Conservation (phyloP, 1,140 invertebrate species). For the Sitobion miscanthi region DNA sequence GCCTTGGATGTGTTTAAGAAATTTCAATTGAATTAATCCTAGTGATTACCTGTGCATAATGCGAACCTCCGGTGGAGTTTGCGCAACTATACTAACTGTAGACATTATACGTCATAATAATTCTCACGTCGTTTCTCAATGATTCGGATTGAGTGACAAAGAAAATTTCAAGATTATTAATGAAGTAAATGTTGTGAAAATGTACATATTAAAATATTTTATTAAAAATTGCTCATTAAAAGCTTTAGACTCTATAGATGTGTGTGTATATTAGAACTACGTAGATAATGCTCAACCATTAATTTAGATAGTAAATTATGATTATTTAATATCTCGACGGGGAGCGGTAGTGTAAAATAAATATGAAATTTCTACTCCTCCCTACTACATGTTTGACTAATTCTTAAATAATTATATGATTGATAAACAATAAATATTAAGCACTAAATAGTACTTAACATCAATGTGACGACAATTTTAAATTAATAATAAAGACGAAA, state of each 20-base stretch:
- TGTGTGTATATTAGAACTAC: background rate
- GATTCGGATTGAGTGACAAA: background rate
- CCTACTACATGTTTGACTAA: background rate
- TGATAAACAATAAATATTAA: background rate
- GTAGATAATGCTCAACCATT: background rate
- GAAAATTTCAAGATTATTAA: background rate
- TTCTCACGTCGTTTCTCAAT: background rate
- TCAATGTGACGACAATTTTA: background rate
- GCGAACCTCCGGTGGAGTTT: constrained; percentile 16
- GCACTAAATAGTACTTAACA: background rate
- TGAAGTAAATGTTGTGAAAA: background rate
- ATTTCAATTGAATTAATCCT: constrained; percentile 19
- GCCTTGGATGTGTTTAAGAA: constrained; percentile 13
- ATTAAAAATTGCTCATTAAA: background rate
- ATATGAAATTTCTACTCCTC: background rate
- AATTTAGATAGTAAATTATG: background rate
- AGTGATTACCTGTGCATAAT: constrained; percentile 4
- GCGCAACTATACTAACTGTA: background rate
- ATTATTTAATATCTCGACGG: background rate
- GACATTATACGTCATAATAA: background rate
- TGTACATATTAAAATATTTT: background rate
- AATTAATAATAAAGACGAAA: background rate
- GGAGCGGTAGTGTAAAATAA: background rate
- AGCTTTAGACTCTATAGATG: background rate
- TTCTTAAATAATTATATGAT: background rate